Conservation (phyloP, 2,888 invertebrate species). For the Scrobipalpa atriplicella region DNA sequence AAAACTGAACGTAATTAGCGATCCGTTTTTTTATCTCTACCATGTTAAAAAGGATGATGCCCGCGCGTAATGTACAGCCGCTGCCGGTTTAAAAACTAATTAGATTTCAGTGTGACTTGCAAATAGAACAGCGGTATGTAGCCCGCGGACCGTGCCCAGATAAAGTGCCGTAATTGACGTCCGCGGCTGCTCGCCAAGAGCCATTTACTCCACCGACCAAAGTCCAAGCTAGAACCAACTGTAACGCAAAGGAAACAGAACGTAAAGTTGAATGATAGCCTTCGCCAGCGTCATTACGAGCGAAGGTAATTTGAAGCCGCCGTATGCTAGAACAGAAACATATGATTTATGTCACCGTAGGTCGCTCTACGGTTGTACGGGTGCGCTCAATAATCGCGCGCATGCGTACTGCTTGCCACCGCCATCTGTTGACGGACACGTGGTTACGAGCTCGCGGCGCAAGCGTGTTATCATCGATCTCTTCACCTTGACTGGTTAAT, state of each 20-base stretch:
- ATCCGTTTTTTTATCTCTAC: neutral
- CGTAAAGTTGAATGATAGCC: conserved; percentile 39
- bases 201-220: conserved; percentile 60
- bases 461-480: conserved; percentile 71
- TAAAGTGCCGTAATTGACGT: conserved; percentile 73
- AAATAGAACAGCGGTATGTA: conserved; percentile 39
- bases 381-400: conserved; percentile 72
- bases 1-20: neutral
- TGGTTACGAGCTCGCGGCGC: conserved; percentile 54
- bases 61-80: neutral
- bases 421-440: conserved; percentile 80
- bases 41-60: neutral
- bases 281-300: conserved; percentile 70
- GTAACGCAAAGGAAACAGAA: conserved; percentile 36
- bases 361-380: conserved; percentile 47
- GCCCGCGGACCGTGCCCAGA: conserved; percentile 53
- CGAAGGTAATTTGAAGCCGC: conserved; percentile 74
- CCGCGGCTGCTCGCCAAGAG: conserved; percentile 58
- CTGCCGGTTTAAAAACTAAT: conserved; percentile 20
- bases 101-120: conserved; percentile 27
- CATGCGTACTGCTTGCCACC: conserved; percentile 68
- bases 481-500: conserved; percentile 75
- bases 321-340: conserved; percentile 74
- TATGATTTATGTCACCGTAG: conserved; percentile 70
- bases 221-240: conserved; percentile 40